Percentiles rank a stretch among this genome's conserved stretches.
Conservation (phyloP, 2,113 vertebrate genomes). For the Aix galericulata region DNA sequence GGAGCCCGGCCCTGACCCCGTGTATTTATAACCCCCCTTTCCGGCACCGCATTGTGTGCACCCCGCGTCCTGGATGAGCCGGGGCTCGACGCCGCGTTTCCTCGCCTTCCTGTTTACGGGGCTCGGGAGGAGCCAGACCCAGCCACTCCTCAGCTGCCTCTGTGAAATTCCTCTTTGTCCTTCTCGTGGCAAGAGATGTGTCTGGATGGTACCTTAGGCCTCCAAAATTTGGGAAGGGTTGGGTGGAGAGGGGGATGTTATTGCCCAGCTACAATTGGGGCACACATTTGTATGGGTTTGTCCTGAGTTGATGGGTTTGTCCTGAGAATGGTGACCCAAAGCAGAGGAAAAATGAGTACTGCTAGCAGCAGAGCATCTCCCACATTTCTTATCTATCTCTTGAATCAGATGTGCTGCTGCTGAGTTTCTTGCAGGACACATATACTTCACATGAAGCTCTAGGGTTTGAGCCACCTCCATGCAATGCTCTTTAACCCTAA, state of each 20-base stretch:
- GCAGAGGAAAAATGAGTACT: background rate
- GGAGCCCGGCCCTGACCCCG: conserved; percentile 74
- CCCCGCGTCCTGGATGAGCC: conserved; percentile 68
- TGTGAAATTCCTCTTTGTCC: background rate
- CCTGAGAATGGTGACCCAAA: no score
- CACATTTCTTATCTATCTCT: fast-evolving
- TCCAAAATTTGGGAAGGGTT: background rate
- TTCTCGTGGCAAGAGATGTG: background rate
- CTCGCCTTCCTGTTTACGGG: conserved; percentile 80
- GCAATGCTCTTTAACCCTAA: background rate
- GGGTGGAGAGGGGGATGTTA: fast-evolving
- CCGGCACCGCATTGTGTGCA: conserved; percentile 73
- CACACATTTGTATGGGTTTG: background rate
- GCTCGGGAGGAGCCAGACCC: background rate
- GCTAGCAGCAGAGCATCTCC: background rate
- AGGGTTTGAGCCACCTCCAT: background rate
- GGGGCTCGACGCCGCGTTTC: conserved; percentile 62
- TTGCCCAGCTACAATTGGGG: fast-evolving
- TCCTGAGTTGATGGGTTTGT: background rate
- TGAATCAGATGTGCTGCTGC: background rate
- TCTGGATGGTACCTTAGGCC: fast-evolving
- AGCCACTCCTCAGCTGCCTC: background rate
- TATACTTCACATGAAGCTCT: background rate
- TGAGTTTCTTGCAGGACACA: background rate
- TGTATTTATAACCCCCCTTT: conserved; percentile 81